These are phyloP conservation scores for Aurelia sp. DNA, from an alignment of 30 jellyfish, hydroid and myxozoan genomes.

Conservation along the genomic window DNA sequence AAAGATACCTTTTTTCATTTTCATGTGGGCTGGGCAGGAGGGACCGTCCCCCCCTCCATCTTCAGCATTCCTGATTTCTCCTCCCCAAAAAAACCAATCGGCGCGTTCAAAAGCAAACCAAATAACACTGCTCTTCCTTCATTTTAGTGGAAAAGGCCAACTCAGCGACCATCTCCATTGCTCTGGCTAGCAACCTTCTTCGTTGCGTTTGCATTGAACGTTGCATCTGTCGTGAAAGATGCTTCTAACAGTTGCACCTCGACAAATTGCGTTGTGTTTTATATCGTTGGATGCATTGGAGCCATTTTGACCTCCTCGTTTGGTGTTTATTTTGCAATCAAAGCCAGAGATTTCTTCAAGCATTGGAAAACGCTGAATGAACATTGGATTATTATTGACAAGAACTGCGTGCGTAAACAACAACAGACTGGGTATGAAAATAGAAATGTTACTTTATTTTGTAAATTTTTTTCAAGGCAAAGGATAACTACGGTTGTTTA, in stretches of 20 bases:
- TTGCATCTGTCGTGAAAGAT: conserved; percentile 76
- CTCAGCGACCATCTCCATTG: conserved; percentile 78
- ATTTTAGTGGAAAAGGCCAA: conserved; percentile 74
- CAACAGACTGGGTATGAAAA: too few relatives aligned
- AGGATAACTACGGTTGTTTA: too few relatives aligned
- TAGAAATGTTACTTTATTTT: too few relatives aligned
- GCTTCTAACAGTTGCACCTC: conserved; percentile 74
- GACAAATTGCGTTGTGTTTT: conserved; percentile 77
- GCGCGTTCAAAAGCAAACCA: too few relatives aligned
- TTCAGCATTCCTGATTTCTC: too few relatives aligned
- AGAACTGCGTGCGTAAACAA: too few relatives aligned
- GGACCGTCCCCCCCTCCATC: too few relatives aligned
- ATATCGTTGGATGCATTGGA: conserved; percentile 81
- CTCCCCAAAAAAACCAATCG: too few relatives aligned
- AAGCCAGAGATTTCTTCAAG: conserved; percentile 55
- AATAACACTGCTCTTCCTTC: too few relatives aligned
- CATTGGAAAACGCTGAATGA: conserved; percentile 68
- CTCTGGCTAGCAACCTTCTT: conserved; percentile 69
- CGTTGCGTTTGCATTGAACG: conserved; percentile 55
- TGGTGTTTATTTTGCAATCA: conserved; percentile 50
- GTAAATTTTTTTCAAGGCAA: too few relatives aligned
- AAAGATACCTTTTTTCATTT: too few relatives aligned
- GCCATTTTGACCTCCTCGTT: conserved; percentile 67
- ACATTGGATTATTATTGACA: conserved; percentile 59
- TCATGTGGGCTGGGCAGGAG: too few relatives aligned